These are phyloP conservation scores for Homalodisca vitripennis DNA, from an alignment of 1,140 invertebrate species.

Conservation along the genomic window DNA sequence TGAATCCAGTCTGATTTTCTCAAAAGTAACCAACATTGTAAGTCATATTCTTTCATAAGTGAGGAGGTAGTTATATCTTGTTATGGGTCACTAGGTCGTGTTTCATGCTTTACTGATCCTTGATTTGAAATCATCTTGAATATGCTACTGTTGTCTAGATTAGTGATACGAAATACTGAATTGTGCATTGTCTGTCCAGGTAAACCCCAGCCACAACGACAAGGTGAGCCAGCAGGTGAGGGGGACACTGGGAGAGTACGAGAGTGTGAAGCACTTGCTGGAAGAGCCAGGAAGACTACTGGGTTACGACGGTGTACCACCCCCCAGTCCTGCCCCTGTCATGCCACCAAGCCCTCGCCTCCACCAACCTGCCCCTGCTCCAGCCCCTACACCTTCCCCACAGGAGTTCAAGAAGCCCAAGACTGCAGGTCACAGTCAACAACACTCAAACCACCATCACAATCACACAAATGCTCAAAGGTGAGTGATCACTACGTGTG, in stretches of 20 bases:
- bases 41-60: too few species aligned
- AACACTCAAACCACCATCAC: conserved; percentile 12
- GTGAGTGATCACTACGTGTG: too few species aligned
- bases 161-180: too few species aligned
- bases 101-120: too few species aligned
- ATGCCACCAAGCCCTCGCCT: conserved; percentile 43
- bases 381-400: conserved; percentile 41
- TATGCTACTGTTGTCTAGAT: too few species aligned
- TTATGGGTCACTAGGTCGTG: too few species aligned
- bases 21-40: too few species aligned
- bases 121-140: too few species aligned
- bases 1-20: too few species aligned
- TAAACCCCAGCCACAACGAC: conserved; percentile 67
- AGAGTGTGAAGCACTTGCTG: conserved; percentile 62
- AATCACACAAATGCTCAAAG: conserved; percentile 1
- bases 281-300: conserved; percentile 67
- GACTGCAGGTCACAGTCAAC: conserved; percentile 1
- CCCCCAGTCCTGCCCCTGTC: conserved; percentile 56
- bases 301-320: conserved; percentile 65
- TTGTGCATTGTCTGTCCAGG: conserved; percentile 57
- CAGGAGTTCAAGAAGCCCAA: conserved; percentile 61
- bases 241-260: conserved; percentile 69
- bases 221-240: conserved; percentile 71
- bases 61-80: too few species aligned
- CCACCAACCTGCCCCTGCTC: conserved; percentile 32